Evolutionary conservation across 2,113 vertebrate species (phyloP), one percentile per base, ranked within the genome.

Genomic region (Silurus asotus): DNA sequence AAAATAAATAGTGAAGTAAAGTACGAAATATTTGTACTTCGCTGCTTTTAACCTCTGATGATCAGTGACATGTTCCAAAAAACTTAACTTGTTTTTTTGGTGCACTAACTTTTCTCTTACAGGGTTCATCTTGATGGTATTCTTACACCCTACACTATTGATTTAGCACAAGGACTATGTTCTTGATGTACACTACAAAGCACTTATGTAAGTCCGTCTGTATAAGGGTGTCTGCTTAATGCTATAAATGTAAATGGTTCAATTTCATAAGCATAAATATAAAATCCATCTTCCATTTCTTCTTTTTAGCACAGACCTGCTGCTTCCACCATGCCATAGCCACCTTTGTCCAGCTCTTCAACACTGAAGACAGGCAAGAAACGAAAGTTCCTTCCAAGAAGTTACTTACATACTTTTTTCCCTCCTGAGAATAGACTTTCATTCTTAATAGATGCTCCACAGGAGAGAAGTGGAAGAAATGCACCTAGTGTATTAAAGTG

Each of bases 371-470:
- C 2, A 56, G 9, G 45, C 59, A 17, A 62, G 9, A 82, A 20
- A 64, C 5, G 2, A 82, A 67, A 53, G 0, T 53, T 7, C 6
- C 17, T 25, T 8, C 14, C 7, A 67, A 51, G 48, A 67, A 64
- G 20, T 11, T 49, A 49, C 75, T 28, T 55, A 23, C 51, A 9
- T 76, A 55, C 6, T 2, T 55, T 9, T 77, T 64, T 51, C 67
- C 48, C 15, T 82, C n/a, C 23, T 28, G 48, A 67, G 61, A 19
- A 23, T 8, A 55, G 49, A 6, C 61, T 81, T 67, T 51, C 25
- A 28, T 82, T 56, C 81, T 37, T 28, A 28, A 56, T 37, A 82
- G 81, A 69, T 55, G 17, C 81, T 69, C 17, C n/a, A 56, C n/a
- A 69, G 49, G n/a, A 69, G 64, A 67, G 15, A 65, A 65, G 20